Conservation (phyloP, 2,113 vertebrate species). For the Cathartes aura region DNA sequence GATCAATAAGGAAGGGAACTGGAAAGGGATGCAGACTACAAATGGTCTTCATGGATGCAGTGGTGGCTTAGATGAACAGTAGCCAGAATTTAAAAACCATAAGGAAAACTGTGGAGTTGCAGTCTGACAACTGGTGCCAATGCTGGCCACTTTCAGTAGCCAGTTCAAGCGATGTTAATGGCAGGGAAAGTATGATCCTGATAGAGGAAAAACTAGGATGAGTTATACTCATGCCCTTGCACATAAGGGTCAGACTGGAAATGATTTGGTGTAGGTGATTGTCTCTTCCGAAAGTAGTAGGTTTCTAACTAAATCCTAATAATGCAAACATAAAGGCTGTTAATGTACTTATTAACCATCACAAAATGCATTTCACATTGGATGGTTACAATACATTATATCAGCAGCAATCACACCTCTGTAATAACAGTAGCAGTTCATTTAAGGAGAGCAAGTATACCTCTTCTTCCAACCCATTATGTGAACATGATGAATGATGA, state of each 20-base stretch:
- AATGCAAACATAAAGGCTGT: conserved; percentile 64
- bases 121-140: background rate
- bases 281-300: background rate
- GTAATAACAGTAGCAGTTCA: conserved; percentile 60
- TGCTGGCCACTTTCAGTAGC: background rate
- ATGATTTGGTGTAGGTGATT: background rate
- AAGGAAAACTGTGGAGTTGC: background rate
- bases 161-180: background rate
- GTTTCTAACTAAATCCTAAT: conserved; percentile 67
- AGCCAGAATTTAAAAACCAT: background rate
- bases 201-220: conserved; percentile 7
- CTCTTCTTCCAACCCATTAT: conserved; percentile 57
- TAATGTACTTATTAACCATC: conserved; percentile 65
- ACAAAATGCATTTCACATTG: conserved; percentile 66
- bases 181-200: conserved; percentile 17
- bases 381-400: conserved; percentile 57
- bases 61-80: background rate
- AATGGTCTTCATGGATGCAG: background rate
- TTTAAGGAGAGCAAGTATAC: conserved; percentile 56
- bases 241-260: conserved; percentile 40
- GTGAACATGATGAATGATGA: conserved; percentile 57
- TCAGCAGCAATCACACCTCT: conserved; percentile 50
- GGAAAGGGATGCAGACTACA: background rate
- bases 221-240: conserved; percentile 42
- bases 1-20: background rate